phyloP scores from a whole-genome alignment of 2,113 vertebrate genomes.

The Sorex araneus region DNA sequence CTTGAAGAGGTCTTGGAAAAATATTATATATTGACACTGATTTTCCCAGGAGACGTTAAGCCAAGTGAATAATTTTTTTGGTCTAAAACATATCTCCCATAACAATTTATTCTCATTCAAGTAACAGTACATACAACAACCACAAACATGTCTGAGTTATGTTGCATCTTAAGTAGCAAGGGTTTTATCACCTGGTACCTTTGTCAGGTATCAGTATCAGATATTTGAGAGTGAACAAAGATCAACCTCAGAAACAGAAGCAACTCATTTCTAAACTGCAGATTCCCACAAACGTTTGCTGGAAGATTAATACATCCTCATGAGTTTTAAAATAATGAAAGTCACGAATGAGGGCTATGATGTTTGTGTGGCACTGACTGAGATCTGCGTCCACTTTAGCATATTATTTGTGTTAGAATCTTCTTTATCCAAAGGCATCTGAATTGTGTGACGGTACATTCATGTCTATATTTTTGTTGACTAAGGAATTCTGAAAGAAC shows the following conservation, averaged over 20 bases:
- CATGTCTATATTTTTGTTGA: background rate
- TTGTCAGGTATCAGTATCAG: background rate
- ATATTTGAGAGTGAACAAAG: background rate
- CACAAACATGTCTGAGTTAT: background rate
- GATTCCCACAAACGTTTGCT: background rate
- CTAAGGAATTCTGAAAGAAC: rapidly evolving
- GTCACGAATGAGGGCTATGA: background rate
- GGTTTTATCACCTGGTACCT: background rate
- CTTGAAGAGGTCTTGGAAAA: background rate
- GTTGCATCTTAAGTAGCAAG: background rate
- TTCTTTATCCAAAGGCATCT: background rate
- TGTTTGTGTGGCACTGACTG: background rate
- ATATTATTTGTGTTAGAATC: background rate
- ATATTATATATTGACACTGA: background rate
- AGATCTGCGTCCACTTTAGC: background rate
- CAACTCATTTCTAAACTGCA: background rate
- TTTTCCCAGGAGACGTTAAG: background rate
- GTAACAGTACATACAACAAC: background rate
- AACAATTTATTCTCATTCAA: background rate
- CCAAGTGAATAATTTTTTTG: background rate
- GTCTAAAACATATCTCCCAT: background rate
- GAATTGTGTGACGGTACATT: background rate
- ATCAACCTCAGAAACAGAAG: background rate
- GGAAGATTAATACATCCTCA: background rate
- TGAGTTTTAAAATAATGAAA: background rate